A percentile compares a stretch with the other conserved stretches of the same genome.
These are phyloP conservation scores for Toxostoma redivivum DNA, from an alignment of 2,113 vertebrate species.

Conservation along the genomic window DNA sequence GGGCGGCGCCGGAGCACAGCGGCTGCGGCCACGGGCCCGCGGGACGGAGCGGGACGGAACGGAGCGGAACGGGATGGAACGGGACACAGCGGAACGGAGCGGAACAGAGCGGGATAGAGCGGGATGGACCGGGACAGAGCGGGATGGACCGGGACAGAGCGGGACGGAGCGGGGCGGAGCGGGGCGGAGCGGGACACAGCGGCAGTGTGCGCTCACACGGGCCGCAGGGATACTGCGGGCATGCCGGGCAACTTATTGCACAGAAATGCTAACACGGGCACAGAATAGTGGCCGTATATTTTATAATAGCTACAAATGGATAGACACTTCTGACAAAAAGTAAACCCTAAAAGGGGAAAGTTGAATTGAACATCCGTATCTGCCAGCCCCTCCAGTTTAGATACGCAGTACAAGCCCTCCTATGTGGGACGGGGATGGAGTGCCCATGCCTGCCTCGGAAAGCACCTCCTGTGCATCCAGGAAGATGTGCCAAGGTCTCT, in stretches of 20 bases:
- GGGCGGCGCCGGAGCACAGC: slow-evolving; percentile 37
- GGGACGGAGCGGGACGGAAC: too few relatives aligned
- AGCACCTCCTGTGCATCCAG: neutral
- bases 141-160: too few relatives aligned
- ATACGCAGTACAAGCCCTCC: accelerated
- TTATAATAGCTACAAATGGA: neutral
- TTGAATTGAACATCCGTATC: accelerated
- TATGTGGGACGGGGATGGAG: neutral
- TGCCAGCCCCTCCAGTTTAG: accelerated
- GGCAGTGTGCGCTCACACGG: too few relatives aligned
- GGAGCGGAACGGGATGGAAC: too few relatives aligned
- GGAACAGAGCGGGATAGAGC: too few relatives aligned
- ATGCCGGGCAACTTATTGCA: accelerated
- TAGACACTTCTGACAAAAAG: neutral
- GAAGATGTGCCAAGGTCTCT: neutral
- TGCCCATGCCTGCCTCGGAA: accelerated
- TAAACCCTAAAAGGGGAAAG: neutral
- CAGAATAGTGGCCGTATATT: accelerated
- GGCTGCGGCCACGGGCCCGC: neutral
- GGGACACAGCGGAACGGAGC: too few relatives aligned
- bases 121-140: too few relatives aligned
- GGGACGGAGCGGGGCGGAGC: too few relatives aligned
- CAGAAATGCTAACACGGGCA: accelerated
- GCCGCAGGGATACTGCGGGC: too few relatives aligned
- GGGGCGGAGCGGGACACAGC: too few relatives aligned